phyloP scores from a whole-genome alignment of 2,797 vertebrate genomes.

The Etheostoma perlongum region DNA sequence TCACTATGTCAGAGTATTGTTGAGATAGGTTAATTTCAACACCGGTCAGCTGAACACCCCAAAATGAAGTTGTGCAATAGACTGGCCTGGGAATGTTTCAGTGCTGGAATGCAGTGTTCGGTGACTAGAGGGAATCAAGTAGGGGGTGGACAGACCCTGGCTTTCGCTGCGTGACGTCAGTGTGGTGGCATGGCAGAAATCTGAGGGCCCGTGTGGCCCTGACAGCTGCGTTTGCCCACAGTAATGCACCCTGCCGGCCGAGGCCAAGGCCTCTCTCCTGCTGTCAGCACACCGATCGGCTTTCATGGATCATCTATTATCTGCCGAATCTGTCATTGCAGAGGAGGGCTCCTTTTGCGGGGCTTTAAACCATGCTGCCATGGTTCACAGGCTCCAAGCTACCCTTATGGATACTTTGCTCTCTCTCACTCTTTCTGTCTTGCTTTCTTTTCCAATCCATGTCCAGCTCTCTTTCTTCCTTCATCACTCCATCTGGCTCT shows the following conservation, averaged over 20 bases:
- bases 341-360: constrained; percentile 76
- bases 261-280: constrained; percentile 80
- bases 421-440: constrained; percentile 55
- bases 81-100: constrained; percentile 75
- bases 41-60: constrained; percentile 73
- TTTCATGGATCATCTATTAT: constrained; percentile 86
- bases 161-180: constrained; percentile 79
- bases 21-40: constrained; percentile 81
- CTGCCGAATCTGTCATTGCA: constrained; percentile 85
- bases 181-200: constrained; percentile 77
- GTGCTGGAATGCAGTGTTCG: constrained; percentile 77
- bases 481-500: constrained; percentile 62
- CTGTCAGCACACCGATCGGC: constrained; percentile 82
- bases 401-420: constrained; percentile 72
- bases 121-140: constrained; percentile 61
- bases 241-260: constrained; percentile 77
- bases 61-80: constrained; percentile 78
- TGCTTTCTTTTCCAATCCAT: constrained; percentile 54
- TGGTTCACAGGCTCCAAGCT: constrained; percentile 74
- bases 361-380: constrained; percentile 80
- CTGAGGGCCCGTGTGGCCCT: constrained; percentile 78
- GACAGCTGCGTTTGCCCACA: constrained; percentile 83
- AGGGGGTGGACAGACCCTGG: constrained; percentile 64
- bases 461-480: constrained; percentile 50
- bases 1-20: constrained; percentile 79